Percentiles rank a stretch among this genome's conserved stretches.
Evolutionary conservation across 2,113 vertebrate genomes (phyloP).

Genomic region (Equus przewalskii): DNA sequence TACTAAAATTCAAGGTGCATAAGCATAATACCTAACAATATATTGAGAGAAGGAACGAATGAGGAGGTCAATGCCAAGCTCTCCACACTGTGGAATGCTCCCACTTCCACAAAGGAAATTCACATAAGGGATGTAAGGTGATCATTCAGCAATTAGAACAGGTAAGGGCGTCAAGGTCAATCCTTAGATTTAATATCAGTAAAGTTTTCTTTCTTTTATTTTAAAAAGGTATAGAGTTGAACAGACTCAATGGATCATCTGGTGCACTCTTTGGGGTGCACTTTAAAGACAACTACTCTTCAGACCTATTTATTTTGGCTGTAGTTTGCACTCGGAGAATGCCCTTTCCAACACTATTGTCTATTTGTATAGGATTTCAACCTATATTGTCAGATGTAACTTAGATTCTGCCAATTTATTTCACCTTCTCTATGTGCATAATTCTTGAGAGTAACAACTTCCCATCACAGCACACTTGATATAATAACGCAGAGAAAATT

Average conservation of each 20-base stretch:
- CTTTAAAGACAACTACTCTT: neutral
- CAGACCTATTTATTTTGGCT: neutral
- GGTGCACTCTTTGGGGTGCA: neutral
- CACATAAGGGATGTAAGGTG: neutral
- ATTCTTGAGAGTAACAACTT: neutral
- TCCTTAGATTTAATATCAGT: neutral
- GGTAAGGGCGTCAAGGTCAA: neutral
- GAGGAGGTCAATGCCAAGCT: neutral
- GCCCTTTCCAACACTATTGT: neutral
- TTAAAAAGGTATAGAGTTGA: neutral
- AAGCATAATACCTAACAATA: slow-evolving; percentile 1
- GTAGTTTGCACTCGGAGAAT: neutral
- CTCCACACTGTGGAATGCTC: neutral
- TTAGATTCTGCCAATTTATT: neutral
- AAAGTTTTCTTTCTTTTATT: neutral
- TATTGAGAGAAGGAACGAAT: neutral
- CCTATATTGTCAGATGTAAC: neutral
- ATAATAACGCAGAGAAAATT: slow-evolving; percentile 30
- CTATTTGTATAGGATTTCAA: slow-evolving; percentile 9
- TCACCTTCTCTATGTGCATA: neutral
- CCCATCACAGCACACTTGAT: neutral
- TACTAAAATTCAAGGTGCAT: slow-evolving; percentile 33
- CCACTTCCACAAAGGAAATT: neutral
- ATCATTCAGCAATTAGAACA: neutral
- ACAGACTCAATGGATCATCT: neutral